Percentiles rank a stretch among this genome's conserved stretches.
Conservation (phyloP, 1,140 invertebrate species). For the Pogonognathellus flavescens region DNA sequence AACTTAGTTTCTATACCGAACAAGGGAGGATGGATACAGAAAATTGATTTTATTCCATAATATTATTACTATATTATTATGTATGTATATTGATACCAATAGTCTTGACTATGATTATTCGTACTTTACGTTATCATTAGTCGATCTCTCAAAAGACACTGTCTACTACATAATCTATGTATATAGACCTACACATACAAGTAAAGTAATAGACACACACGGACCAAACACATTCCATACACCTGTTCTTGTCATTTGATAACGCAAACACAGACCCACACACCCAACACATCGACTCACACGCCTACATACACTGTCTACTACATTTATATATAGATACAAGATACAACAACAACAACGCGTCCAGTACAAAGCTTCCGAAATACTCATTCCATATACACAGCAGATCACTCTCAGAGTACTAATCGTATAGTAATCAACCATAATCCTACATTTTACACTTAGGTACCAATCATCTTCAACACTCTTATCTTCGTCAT, state of each 20-base stretch:
- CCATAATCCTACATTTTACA: no score
- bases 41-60: slow-evolving; percentile 26
- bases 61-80: background rate
- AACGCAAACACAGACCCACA: background rate
- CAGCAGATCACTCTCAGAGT: background rate
- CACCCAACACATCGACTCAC: background rate
- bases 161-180: background rate
- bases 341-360: slow-evolving; percentile 11
- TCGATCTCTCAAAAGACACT: slow-evolving; percentile 4
- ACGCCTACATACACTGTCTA: no score
- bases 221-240: background rate
- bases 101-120: slow-evolving; percentile 11
- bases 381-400: slow-evolving; percentile 6
- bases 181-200: no score
- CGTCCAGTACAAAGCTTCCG: slow-evolving; percentile 32
- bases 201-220: background rate
- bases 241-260: slow-evolving; percentile 1
- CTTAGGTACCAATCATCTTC: background rate
- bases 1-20: slow-evolving; percentile 12
- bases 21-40: slow-evolving; percentile 45
- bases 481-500: background rate
- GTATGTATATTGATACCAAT: slow-evolving; percentile 3
- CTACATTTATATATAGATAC: background rate
- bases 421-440: no score
- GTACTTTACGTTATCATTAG: slow-evolving; percentile 20